Conservation (phyloP, 2,888 invertebrate genomes). For the Chloroclystis v-ata region DNA sequence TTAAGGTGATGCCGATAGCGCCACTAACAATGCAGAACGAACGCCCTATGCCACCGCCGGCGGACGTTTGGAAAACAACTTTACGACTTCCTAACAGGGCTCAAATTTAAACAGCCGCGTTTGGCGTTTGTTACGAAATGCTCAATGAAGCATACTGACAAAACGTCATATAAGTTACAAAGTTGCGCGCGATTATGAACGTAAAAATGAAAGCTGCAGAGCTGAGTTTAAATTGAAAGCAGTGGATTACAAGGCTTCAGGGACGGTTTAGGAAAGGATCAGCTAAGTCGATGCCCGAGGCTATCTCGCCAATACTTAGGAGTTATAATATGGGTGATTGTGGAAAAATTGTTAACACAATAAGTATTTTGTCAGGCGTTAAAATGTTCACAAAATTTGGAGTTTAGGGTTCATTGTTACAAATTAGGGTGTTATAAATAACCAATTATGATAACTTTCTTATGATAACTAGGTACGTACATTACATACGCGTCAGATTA, state of each 20-base stretch:
- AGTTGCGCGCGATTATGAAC: conserved; percentile 54
- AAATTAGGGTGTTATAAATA: no score
- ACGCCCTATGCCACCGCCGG: conserved; percentile 41
- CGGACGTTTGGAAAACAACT: conserved; percentile 39
- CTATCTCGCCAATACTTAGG: conserved; percentile 67
- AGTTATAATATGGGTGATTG: conserved; percentile 70
- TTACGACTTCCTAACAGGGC: conserved; percentile 36
- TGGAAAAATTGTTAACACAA: conserved; percentile 60
- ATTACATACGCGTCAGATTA: no score
- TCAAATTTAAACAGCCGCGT: conserved; percentile 28
- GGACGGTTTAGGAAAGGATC: conserved; percentile 66
- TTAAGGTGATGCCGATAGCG: conserved; percentile 79
- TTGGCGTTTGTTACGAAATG: conserved; percentile 49
- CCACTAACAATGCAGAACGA: conserved; percentile 52
- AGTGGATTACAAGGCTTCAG: conserved; percentile 42
- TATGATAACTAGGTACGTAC: no score
- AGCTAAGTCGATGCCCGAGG: conserved; percentile 62
- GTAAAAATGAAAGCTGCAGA: conserved; percentile 43
- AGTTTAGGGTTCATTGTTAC: no score
- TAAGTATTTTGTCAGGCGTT: conserved; percentile 9
- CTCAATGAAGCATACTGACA: conserved; percentile 44
- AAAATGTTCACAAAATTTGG: neutral
- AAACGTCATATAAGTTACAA: conserved; percentile 68
- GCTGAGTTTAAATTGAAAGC: conserved; percentile 47
- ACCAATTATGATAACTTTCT: no score